Base-by-base conservation (phyloP, 2,888 invertebrate species). In the Ormia ochracea region DNA sequence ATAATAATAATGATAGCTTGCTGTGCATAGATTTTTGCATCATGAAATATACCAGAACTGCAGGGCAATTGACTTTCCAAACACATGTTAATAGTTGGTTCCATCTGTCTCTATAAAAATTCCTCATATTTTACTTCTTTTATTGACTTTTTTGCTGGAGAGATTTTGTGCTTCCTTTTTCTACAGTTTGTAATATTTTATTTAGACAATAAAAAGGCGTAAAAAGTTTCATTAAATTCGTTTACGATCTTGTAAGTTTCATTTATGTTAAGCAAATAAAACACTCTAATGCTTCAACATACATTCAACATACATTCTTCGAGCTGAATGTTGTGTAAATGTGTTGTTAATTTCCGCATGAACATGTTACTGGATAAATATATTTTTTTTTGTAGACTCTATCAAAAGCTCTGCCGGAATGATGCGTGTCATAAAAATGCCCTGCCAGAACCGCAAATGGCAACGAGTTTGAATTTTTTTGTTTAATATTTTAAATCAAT, bases 141-240 rank as follows among this genome's bases (percentile, higher is more conserved):
- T 33, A 43, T 56, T 68, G 21, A 36, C 14, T 56, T 56, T 54
- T 28, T 41, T 33, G n/a, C 3, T 41, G 38, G 31, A 56, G 58
- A 48, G 38, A n/a, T 69, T 58, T 65, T 31, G 28, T 50, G 6
- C 1, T 17, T 63, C 23, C 4, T 38, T 23, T 3, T 73, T 73
- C 1, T 6, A 28, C 14, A 28, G 9, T 28, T 33, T 48, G 10
- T 21, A 58, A 17, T n/a, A 0, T 63, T 65, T 56, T 56, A 19
- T 73, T 56, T 56, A 26, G 0, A 45, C 6, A 73, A 73, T 54
- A 38, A 73, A 65, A 73, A 65, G 45, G 73, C 65, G 48, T 73
- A 28, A 56, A 73, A 56, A 21, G 19, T 73, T 73, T 65, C 45
- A 45, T 36, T 45, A 43, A 43, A 28, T 36, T 28, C 50, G 38